These are phyloP conservation scores for Pterois miles DNA, from an alignment of 2,797 vertebrate species.

Conservation along the genomic window DNA sequence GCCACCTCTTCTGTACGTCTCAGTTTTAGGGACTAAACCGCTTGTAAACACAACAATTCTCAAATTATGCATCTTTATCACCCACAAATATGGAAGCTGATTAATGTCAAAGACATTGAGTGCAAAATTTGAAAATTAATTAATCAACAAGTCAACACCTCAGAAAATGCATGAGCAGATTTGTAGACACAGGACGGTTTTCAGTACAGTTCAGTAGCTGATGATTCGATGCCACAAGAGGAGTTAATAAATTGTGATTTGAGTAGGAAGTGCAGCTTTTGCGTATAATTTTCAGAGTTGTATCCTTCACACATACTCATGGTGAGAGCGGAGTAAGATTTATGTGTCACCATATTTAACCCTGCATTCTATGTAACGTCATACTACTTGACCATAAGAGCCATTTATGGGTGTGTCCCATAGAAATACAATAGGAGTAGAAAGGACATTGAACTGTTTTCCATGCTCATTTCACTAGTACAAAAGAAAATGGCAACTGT, in stretches of 20 bases:
- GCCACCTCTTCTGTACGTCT: background rate
- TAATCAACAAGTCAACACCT: background rate
- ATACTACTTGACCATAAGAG: background rate
- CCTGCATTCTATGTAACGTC: background rate
- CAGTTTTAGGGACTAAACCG: constrained; percentile 26
- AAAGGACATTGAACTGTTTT: too few relatives aligned
- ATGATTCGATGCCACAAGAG: background rate
- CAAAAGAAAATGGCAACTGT: too few relatives aligned
- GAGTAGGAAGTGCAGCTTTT: background rate
- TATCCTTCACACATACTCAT: background rate
- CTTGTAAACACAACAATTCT: constrained; percentile 50
- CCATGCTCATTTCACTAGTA: too few relatives aligned
- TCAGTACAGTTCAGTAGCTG: background rate
- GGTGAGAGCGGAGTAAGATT: background rate
- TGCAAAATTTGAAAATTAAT: background rate
- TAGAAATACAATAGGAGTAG: too few relatives aligned
- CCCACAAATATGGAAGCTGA: background rate
- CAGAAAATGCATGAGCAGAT: background rate
- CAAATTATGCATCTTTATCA: constrained; percentile 2
- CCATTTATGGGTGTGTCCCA: background rate
- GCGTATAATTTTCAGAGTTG: background rate
- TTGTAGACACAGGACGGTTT: background rate
- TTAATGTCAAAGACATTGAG: background rate
- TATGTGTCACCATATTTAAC: background rate
- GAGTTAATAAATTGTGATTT: background rate